Evolutionary conservation across 2,113 vertebrate species (phyloP).

Genomic region (Oreochromis aureus): DNA sequence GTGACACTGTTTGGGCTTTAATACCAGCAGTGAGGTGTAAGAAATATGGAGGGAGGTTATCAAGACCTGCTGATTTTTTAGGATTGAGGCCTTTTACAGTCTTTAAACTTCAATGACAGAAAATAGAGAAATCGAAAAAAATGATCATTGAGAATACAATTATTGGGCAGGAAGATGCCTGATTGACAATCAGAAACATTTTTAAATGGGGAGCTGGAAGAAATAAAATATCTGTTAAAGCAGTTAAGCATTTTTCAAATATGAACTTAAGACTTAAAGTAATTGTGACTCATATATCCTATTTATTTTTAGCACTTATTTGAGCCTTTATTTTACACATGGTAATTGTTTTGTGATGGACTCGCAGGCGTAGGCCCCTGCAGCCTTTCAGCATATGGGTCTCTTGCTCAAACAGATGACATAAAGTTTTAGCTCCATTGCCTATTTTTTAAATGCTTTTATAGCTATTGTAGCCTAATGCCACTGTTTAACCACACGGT

Average conservation of each 20-base stretch:
- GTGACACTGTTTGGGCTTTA: neutral
- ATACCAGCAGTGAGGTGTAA: neutral
- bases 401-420: neutral
- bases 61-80: neutral
- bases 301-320: neutral
- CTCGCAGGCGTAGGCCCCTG: neutral
- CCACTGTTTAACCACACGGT: neutral
- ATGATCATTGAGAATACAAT: neutral
- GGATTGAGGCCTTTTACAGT: neutral
- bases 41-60: neutral
- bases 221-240: neutral
- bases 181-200: too few relatives aligned
- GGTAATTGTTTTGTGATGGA: neutral
- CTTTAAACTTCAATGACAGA: neutral
- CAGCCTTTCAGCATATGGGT: neutral
- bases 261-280: neutral
- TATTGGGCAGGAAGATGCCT: neutral
- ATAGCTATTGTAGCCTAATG: neutral
- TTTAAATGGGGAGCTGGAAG: neutral
- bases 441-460: neutral
- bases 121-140: neutral
- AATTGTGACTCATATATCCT: neutral
- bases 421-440: neutral
- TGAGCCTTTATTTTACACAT: neutral
- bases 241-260: neutral